Percentiles rank a stretch among this genome's conserved stretches.
phyloP scores from a whole-genome alignment of 1,140 invertebrate genomes.

The Riptortus pedestris region DNA sequence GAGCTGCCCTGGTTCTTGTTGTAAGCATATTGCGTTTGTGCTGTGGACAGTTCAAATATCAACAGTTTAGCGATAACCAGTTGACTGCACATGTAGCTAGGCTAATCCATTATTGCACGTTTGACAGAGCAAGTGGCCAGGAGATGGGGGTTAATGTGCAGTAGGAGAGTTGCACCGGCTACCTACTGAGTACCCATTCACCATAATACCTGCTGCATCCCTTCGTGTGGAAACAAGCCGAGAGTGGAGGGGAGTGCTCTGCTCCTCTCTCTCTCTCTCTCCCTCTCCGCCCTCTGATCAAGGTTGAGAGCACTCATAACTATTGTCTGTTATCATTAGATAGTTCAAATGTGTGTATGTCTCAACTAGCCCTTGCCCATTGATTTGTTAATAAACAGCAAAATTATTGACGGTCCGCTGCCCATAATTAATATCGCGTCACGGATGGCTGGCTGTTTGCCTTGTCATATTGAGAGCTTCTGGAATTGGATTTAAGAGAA shows the following conservation, averaged over 20 bases:
- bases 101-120: conserved; percentile 9
- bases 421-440: neutral
- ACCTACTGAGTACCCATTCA: neutral
- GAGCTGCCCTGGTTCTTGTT: neutral
- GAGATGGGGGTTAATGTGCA: too few relatives aligned
- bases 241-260: neutral
- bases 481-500: too few relatives aligned
- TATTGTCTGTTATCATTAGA: too few relatives aligned
- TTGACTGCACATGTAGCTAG: neutral
- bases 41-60: conserved; percentile 9
- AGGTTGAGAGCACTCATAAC: too few relatives aligned
- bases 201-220: neutral
- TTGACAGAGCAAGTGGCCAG: neutral
- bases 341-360: too few relatives aligned
- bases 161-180: too few relatives aligned
- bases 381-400: neutral
- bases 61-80: conserved; percentile 4
- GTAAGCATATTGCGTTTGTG: neutral
- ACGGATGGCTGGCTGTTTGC: neutral
- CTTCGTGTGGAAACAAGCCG: too few relatives aligned
- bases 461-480: too few relatives aligned
- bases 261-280: neutral
- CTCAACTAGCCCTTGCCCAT: neutral
- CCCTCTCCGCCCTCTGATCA: neutral
- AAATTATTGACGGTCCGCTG: neutral